Percentiles rank a stretch among this genome's conserved stretches.
phyloP scores from a whole-genome alignment of 2,888 invertebrate species.

The Philereme transversata region DNA sequence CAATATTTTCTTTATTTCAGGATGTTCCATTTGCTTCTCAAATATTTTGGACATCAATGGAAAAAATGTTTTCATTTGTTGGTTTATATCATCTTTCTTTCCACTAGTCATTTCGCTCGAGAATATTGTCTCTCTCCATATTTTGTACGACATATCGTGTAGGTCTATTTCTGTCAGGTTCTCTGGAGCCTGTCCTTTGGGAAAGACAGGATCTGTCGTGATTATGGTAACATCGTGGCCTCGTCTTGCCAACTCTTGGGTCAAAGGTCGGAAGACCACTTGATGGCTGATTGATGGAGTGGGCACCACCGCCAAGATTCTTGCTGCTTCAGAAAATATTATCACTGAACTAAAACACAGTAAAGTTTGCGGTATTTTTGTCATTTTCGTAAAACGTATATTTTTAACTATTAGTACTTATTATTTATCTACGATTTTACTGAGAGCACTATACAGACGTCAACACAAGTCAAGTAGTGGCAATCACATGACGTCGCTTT shows the following conservation, averaged over 20 bases:
- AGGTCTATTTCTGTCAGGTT: constrained; percentile 66
- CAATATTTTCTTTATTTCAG: constrained; percentile 44
- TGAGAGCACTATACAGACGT: background rate
- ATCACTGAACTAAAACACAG: constrained; percentile 7
- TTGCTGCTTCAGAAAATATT: constrained; percentile 35
- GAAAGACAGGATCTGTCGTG: constrained; percentile 64
- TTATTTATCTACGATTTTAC: background rate
- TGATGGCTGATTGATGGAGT: constrained; percentile 75
- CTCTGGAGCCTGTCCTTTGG: constrained; percentile 44
- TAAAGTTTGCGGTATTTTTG: background rate
- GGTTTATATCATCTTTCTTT: constrained; percentile 6
- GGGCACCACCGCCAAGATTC: constrained; percentile 53
- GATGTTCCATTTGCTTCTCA: constrained; percentile 20
- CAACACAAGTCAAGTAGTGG: background rate
- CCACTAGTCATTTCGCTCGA: constrained; percentile 13
- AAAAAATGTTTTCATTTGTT: constrained; percentile 11
- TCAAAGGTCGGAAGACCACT: constrained; percentile 62
- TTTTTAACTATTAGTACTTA: background rate
- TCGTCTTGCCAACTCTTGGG: constrained; percentile 61
- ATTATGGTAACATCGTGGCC: constrained; percentile 73
- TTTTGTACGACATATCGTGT: constrained; percentile 45
- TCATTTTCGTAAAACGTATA: background rate
- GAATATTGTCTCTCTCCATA: constrained; percentile 36
- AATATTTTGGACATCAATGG: constrained; percentile 6
- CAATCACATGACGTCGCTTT: background rate